These are phyloP conservation scores for Drosophila stalkeri DNA, from an alignment of 2,888 invertebrate species.

Conservation along the genomic window DNA sequence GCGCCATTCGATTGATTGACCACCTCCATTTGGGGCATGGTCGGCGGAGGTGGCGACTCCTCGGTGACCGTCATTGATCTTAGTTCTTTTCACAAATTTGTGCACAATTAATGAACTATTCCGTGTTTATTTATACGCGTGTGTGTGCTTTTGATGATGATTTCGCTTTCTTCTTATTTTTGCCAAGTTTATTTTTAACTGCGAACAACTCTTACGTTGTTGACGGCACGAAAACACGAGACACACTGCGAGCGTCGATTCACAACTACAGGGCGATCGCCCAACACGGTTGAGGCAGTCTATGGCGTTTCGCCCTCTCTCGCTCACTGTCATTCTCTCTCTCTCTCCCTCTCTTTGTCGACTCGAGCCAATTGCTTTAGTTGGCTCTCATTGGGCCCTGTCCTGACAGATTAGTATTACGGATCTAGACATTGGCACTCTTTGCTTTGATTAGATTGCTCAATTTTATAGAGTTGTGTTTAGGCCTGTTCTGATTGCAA, in stretches of 20 bases:
- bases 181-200: slow-evolving; percentile 69
- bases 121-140: slow-evolving; percentile 65
- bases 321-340: slow-evolving; percentile 8
- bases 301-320: not conserved
- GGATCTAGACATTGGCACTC: slow-evolving; percentile 15
- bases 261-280: slow-evolving; percentile 21
- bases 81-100: slow-evolving; percentile 25
- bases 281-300: slow-evolving; percentile 8
- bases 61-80: slow-evolving; percentile 51
- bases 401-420: slow-evolving; percentile 31
- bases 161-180: slow-evolving; percentile 24
- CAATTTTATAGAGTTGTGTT: slow-evolving; percentile 20
- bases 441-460: slow-evolving; percentile 52
- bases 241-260: slow-evolving; percentile 53
- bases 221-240: slow-evolving; percentile 57
- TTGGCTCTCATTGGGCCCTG: slow-evolving; percentile 43
- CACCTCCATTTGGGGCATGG: slow-evolving; percentile 15
- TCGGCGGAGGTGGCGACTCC: slow-evolving; percentile 40
- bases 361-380: slow-evolving; percentile 19
- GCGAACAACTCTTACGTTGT: slow-evolving; percentile 59
- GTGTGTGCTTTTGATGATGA: slow-evolving; percentile 17
- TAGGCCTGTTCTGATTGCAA: slow-evolving; percentile 29
- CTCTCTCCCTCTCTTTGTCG: not conserved
- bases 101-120: slow-evolving; percentile 41
- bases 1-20: not conserved